phyloP scores from a whole-genome alignment of 2,888 invertebrate species.

The Dynastes hyllus region DNA sequence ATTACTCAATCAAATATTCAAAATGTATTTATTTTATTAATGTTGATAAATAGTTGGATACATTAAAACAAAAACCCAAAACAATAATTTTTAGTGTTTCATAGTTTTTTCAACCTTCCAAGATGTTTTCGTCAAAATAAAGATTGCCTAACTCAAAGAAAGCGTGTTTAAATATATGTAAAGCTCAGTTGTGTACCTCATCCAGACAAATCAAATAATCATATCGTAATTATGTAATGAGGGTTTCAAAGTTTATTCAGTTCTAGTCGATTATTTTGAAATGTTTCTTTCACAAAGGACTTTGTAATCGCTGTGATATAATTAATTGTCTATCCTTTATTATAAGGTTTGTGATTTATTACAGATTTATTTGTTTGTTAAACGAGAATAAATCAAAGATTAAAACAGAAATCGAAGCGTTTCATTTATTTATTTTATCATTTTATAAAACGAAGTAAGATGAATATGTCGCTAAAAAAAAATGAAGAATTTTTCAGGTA shows the following conservation, averaged over 20 bases:
- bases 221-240: conserved; percentile 62
- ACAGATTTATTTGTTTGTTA: conserved; percentile 44
- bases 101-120: neutral
- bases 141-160: neutral
- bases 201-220: conserved; percentile 64
- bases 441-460: neutral
- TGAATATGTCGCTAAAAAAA: too few species aligned
- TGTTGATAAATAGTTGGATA: conserved; percentile 50
- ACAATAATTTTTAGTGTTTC: conserved; percentile 33
- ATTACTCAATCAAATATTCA: conserved; percentile 21
- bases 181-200: conserved; percentile 59
- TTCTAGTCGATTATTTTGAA: conserved; percentile 56
- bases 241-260: conserved; percentile 53
- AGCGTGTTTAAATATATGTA: neutral
- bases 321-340: conserved; percentile 60
- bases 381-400: conserved; percentile 46
- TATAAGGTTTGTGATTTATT: conserved; percentile 47
- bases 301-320: conserved; percentile 67
- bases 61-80: conserved; percentile 30
- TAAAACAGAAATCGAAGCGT: conserved; percentile 18
- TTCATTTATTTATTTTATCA: conserved; percentile 35
- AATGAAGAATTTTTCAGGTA: too few species aligned
- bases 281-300: conserved; percentile 55
- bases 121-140: conserved; percentile 22
- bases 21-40: conserved; percentile 53